Evolutionary conservation across 2,113 vertebrate species (phyloP).

Genomic region (Propithecus coquereli): DNA sequence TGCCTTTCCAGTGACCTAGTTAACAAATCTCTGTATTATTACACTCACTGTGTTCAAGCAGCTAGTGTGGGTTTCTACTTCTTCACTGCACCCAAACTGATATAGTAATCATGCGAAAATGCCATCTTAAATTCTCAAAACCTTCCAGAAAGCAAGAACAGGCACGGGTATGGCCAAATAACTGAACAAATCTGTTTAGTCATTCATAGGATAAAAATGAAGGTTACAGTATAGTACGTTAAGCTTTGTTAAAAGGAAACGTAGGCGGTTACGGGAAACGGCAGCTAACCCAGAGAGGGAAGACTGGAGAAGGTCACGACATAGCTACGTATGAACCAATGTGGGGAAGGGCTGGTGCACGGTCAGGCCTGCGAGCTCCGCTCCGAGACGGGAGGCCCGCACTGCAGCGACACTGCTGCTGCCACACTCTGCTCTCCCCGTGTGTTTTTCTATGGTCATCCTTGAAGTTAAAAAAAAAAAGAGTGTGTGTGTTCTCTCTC

Average conservation of each 20-base stretch:
- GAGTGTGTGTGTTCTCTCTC: background rate
- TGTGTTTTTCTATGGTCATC: background rate
- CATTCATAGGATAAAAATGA: background rate
- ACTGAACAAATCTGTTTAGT: background rate
- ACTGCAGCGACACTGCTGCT: background rate
- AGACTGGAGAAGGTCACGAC: too few relatives aligned
- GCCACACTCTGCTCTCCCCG: background rate
- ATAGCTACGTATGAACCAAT: background rate
- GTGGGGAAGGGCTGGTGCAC: background rate
- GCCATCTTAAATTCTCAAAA: background rate
- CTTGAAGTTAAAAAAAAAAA: background rate
- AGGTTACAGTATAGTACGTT: accelerated
- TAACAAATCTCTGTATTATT: background rate
- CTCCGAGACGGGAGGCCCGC: background rate
- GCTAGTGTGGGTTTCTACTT: background rate
- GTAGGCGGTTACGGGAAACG: background rate
- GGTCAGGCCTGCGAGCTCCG: background rate
- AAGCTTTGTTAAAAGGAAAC: background rate
- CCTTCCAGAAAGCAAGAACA: background rate
- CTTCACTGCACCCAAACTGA: background rate
- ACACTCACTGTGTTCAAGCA: background rate
- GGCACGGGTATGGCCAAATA: background rate
- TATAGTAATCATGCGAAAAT: background rate
- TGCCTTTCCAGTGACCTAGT: background rate
- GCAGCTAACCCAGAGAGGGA: background rate